Percentiles rank a stretch among this genome's conserved stretches.
Conservation (phyloP, 1,140 invertebrate genomes). For the Drosophila seguyi region DNA sequence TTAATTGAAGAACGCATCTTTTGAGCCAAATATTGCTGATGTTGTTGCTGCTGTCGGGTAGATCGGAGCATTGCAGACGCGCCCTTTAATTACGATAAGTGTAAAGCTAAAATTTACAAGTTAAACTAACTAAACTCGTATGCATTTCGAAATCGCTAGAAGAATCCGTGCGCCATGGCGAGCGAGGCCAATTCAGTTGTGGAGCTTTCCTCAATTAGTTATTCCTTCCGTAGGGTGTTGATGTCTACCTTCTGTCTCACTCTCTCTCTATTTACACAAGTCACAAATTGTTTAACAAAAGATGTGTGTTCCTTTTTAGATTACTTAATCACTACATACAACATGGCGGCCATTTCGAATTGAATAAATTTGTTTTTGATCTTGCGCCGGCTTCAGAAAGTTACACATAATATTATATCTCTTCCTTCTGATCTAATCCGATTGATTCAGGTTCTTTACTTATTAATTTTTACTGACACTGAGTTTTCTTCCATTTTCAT, state of each 20-base stretch:
- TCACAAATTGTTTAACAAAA: slow-evolving; percentile 76
- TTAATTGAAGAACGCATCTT: slow-evolving; percentile 68
- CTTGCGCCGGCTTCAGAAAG: slow-evolving; percentile 57
- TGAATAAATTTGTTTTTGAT: slow-evolving; percentile 35
- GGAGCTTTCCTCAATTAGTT: slow-evolving; percentile 46
- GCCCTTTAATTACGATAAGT: slow-evolving; percentile 69
- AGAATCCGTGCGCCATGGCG: slow-evolving; percentile 52
- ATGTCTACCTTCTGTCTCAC: slow-evolving; percentile 46
- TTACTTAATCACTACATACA: slow-evolving; percentile 77
- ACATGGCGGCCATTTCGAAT: slow-evolving; percentile 66
- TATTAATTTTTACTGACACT: slow-evolving; percentile 67
- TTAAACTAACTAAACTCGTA: slow-evolving; percentile 79
- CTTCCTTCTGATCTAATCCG: slow-evolving; percentile 26
- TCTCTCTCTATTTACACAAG: slow-evolving; percentile 76
- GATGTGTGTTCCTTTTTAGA: slow-evolving; percentile 42
- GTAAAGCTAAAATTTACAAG: slow-evolving; percentile 84
- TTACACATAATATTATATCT: slow-evolving; percentile 15
- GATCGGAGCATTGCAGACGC: slow-evolving; percentile 24
- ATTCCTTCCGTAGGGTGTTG: slow-evolving; percentile 47
- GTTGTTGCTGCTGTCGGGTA: slow-evolving; percentile 15
- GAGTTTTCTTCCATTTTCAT: slow-evolving; percentile 52
- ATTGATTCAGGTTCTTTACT: slow-evolving; percentile 20
- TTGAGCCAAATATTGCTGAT: slow-evolving; percentile 35
- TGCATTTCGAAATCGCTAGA: slow-evolving; percentile 73
- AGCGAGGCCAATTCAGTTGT: slow-evolving; percentile 52